Base-by-base conservation (phyloP, 2,888 invertebrate genomes). In the Electrophaes corylata region DNA sequence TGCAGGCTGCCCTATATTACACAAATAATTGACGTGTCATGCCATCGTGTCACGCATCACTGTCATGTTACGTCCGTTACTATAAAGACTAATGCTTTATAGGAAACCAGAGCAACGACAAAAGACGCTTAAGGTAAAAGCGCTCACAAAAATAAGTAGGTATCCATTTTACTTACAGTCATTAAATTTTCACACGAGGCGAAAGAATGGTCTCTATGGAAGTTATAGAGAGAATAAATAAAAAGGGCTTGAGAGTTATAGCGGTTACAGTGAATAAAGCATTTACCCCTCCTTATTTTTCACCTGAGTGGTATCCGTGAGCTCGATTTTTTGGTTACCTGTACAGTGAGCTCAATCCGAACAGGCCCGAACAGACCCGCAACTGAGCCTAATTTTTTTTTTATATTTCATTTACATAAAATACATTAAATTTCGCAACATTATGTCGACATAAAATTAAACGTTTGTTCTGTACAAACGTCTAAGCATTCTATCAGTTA, bases 131-230 rank as follows among this genome's bases (percentile, higher is more conserved):
- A 40, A 48, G 33, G 48, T 48, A 40, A 44, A 44, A 33, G 33
- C 48, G 31, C n/a, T 14, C 31, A 43, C 39, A 39, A 48, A 37
- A 33, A 16, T 31, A 44, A 26, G 39, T 51, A 47, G 40, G 47
- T 58, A 45, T 35, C 45, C 71, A 72, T 75, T 76, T 71, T 70
- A 70, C 60, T 62, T 61, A 47, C 44, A 54, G 58, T 69, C 75
- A 75, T 75, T 73, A 77, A 73, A 75, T 75, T 78, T 75, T 77
- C 72, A 78, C 74, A 76, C 71, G 68, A 67, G 71, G 72, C 53
- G 67, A 70, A 68, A 70, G 70, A 75, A 69, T 65, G 49, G 63
- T 66, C 57, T 19, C 54, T 54, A 40, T 45, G 40, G 45, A 49
- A 53, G 58, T 53, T 58, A 53, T 52, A 33, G 56, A 50, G 56